phyloP scores from a whole-genome alignment of 2,113 vertebrate genomes.

The Cacatua alba region DNA sequence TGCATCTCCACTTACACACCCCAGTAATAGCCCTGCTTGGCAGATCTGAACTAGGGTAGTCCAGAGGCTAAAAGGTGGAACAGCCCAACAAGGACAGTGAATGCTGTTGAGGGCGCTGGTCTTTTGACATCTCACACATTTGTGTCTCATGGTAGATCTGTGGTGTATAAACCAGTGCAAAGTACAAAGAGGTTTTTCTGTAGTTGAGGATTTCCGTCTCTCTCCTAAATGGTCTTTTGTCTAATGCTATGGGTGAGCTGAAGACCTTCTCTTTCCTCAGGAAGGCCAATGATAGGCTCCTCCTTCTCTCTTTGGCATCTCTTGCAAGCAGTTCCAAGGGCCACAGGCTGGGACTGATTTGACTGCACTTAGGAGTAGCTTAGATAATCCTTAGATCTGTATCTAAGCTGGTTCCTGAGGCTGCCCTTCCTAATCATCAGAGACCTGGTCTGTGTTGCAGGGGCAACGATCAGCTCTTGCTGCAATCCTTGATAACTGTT shows the following conservation, averaged over 20 bases:
- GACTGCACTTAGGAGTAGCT: not conserved
- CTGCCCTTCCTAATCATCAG: not conserved
- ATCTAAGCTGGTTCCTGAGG: not conserved
- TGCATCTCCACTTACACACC: rapidly evolving
- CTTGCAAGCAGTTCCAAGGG: not conserved
- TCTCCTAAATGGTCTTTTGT: not conserved
- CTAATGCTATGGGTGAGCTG: not conserved
- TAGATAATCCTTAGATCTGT: not conserved
- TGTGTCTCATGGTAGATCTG: not conserved
- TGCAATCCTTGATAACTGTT: not conserved
- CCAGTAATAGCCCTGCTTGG: not conserved
- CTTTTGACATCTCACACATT: not conserved
- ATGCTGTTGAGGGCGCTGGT: not conserved
- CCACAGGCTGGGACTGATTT: not conserved
- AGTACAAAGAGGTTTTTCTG: not conserved
- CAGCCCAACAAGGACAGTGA: not conserved
- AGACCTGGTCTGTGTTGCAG: not conserved
- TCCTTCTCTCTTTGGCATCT: not conserved
- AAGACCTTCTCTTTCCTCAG: not conserved
- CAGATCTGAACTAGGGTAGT: no score
- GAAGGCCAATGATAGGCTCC: not conserved
- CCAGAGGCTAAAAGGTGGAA: not conserved
- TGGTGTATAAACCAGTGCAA: not conserved
- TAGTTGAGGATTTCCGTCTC: not conserved
- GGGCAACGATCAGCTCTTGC: not conserved